A percentile compares a stretch with the other conserved stretches of the same genome.
Evolutionary conservation across 2,888 invertebrate genomes (phyloP).

Genomic region (Trichogramma dendrolimi): DNA sequence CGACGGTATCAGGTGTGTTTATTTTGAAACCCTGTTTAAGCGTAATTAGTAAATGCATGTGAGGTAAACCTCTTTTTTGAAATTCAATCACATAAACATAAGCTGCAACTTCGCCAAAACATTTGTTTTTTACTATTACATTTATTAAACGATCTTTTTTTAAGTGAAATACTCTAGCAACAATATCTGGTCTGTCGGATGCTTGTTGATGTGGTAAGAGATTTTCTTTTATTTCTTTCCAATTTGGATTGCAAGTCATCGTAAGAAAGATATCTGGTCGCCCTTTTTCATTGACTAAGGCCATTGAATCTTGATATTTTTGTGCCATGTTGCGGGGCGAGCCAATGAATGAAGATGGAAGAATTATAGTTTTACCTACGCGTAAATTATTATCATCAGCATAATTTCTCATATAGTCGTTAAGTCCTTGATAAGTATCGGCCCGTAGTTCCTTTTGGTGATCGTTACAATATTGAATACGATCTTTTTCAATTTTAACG

Average conservation of each 20-base stretch:
- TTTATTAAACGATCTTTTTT: too few species aligned
- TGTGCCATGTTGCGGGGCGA: conserved; percentile 31
- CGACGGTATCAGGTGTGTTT: too few species aligned
- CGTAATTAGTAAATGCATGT: too few species aligned
- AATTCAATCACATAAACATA: too few species aligned
- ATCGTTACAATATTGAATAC: conserved; percentile 13
- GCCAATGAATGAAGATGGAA: conserved; percentile 30
- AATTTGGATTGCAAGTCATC: conserved; percentile 32
- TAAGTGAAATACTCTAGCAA: conserved; percentile 20
- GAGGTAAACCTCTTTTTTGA: too few species aligned
- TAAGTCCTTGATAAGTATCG: conserved; percentile 22
- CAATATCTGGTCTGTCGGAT: conserved; percentile 30
- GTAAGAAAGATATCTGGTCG: conserved; percentile 30
- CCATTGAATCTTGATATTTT: conserved; percentile 31
- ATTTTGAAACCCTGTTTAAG: too few species aligned
- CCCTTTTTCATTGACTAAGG: conserved; percentile 27
- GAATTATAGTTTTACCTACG: conserved; percentile 35
- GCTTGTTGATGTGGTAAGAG: conserved; percentile 26
- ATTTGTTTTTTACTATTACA: too few species aligned
- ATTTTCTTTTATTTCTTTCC: conserved; percentile 31
- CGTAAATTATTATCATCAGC: conserved; percentile 21
- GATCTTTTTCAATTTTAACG: conserved; percentile 5
- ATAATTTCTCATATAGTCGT: conserved; percentile 16
- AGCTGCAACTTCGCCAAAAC: too few species aligned
- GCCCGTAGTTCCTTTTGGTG: conserved; percentile 22